phyloP scores from a whole-genome alignment of 2,797 vertebrate species.

The Spea hammondii region DNA sequence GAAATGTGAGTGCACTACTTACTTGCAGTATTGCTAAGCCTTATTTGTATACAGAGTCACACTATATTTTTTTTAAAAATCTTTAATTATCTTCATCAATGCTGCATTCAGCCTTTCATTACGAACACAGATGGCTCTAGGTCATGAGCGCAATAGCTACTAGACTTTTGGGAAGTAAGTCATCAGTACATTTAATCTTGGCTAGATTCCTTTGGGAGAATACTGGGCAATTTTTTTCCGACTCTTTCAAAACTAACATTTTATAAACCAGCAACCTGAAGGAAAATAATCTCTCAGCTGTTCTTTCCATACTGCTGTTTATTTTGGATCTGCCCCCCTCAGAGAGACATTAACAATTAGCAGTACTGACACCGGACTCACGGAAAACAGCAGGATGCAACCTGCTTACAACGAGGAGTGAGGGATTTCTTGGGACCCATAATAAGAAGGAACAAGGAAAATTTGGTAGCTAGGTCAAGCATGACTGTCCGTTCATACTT shows the following conservation, averaged over 20 bases:
- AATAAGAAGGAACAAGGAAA: slow-evolving; percentile 3
- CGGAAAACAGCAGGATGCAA: slow-evolving; percentile 8
- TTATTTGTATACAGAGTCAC: too few species aligned
- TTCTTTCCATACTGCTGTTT: slow-evolving; percentile 41
- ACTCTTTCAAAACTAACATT: slow-evolving; percentile 42
- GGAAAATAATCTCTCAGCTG: slow-evolving; percentile 49
- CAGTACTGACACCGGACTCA: slow-evolving; percentile 5
- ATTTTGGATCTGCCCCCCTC: slow-evolving; percentile 34
- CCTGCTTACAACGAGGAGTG: background rate
- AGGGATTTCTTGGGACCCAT: slow-evolving; percentile 4
- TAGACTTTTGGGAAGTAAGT: slow-evolving; percentile 24
- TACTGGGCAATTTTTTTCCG: slow-evolving; percentile 9
- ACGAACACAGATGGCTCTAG: slow-evolving; percentile 13
- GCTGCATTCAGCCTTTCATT: background rate
- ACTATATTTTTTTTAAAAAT: too few species aligned
- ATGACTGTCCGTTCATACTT: background rate
- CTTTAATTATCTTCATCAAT: slow-evolving; percentile 17
- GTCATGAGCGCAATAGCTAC: slow-evolving; percentile 18
- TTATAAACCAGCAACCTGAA: slow-evolving; percentile 47
- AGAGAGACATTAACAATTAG: slow-evolving; percentile 28
- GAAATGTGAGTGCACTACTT: too few species aligned
- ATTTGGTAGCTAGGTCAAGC: slow-evolving; percentile 8
- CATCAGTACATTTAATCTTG: slow-evolving; percentile 25
- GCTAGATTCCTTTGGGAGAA: slow-evolving; percentile 21
- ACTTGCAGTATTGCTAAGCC: too few species aligned